Evolutionary conservation across 1,140 invertebrate species (phyloP).

Genomic region (Bombus ignitus): DNA sequence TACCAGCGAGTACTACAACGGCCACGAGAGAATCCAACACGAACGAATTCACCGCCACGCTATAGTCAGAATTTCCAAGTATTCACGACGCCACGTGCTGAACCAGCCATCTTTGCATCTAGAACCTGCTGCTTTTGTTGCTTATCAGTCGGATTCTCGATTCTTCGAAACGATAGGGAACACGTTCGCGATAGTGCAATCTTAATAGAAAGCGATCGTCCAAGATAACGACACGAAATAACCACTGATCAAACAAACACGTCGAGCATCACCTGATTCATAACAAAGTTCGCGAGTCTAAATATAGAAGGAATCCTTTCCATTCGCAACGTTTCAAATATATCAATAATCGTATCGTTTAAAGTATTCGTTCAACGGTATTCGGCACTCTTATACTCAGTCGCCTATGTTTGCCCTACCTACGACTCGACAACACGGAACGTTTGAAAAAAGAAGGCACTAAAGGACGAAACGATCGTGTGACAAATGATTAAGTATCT

Average conservation of each 20-base stretch:
- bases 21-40: slow-evolving; percentile 31
- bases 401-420: neutral
- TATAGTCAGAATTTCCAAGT: slow-evolving; percentile 2
- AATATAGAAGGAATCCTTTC: neutral
- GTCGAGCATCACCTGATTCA: slow-evolving; percentile 18
- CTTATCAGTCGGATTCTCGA: slow-evolving; percentile 32
- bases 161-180: slow-evolving; percentile 11
- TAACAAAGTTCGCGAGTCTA: neutral
- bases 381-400: no score
- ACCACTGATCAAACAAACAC: neutral
- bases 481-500: slow-evolving; percentile 35
- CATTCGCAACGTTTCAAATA: neutral
- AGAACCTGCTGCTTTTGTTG: neutral
- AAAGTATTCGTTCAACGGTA: neutral
- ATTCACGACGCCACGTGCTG: slow-evolving; percentile 16
- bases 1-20: slow-evolving; percentile 54
- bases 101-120: slow-evolving; percentile 25
- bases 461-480: neutral
- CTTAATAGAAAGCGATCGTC: neutral
- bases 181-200: neutral
- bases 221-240: neutral
- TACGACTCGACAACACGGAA: neutral
- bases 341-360: neutral
- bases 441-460: neutral
- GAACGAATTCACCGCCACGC: neutral